Conservation (phyloP, 2,113 vertebrate genomes). For the Mystacornis crossleyi region DNA sequence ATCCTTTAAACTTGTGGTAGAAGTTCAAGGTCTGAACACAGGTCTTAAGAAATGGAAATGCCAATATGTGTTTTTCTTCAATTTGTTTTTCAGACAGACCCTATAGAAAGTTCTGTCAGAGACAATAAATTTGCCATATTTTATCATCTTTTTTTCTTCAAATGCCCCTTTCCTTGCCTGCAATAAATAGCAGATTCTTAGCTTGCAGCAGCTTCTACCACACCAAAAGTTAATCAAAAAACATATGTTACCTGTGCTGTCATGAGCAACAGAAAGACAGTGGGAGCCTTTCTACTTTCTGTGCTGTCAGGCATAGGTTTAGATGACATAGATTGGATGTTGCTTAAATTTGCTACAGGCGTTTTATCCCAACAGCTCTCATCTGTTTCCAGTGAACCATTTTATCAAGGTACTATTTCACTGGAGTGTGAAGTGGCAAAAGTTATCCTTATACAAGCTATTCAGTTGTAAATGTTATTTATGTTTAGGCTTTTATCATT, state of each 20-base stretch:
- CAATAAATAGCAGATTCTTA: not conserved
- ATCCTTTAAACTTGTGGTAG: not conserved
- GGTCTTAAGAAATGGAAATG: not conserved
- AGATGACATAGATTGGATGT: not conserved
- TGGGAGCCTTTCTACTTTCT: not conserved
- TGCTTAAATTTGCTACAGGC: constrained; percentile 42
- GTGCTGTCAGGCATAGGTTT: constrained; percentile 14
- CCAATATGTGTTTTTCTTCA: not conserved
- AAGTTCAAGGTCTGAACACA: not conserved
- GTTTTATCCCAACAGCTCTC: constrained; percentile 32
- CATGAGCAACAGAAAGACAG: not conserved
- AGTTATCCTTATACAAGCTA: not conserved
- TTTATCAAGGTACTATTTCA: constrained; percentile 58
- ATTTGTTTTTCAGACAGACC: not conserved
- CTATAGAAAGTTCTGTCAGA: not conserved
- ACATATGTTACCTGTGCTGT: constrained; percentile 2
- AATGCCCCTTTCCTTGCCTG: not conserved
- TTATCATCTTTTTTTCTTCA: not conserved
- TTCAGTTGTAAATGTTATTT: not conserved
- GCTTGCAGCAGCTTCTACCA: not conserved
- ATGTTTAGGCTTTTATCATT: not conserved
- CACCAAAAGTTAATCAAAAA: constrained; percentile 44
- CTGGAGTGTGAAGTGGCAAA: constrained; percentile 41
- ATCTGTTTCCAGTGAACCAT: constrained; percentile 65
- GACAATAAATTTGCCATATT: not conserved